Conservation (phyloP, 2,888 invertebrate genomes). For the Rhopalosiphum nymphaeae region DNA sequence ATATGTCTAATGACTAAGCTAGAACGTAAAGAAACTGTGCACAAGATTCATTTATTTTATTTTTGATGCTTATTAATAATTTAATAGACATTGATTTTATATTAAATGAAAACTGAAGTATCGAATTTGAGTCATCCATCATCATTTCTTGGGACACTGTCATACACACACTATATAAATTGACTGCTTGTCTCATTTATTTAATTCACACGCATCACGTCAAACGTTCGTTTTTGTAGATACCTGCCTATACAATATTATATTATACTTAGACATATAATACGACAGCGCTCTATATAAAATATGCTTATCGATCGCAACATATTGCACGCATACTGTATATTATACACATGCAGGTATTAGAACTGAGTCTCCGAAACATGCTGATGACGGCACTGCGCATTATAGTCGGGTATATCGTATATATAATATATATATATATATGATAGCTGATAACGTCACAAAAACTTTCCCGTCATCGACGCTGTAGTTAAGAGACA, state of each 20-base stretch:
- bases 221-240: not conserved
- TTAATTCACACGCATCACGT: not conserved
- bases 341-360: not conserved
- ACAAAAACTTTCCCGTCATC: constrained; percentile 6
- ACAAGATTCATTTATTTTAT: not conserved
- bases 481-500: constrained; percentile 2
- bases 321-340: not conserved
- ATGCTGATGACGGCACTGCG: not conserved
- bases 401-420: not conserved
- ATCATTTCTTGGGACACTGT: not conserved
- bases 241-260: not conserved
- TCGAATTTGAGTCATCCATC: not conserved
- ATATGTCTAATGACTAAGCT: too few species aligned
- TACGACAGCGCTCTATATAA: not conserved
- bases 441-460: not conserved
- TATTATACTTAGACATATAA: not conserved
- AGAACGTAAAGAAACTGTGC: not conserved
- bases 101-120: not conserved
- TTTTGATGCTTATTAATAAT: not conserved
- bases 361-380: not conserved
- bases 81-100: not conserved
- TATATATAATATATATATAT: too few species aligned
- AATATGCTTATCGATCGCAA: not conserved
- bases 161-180: not conserved
- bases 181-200: not conserved